Conservation (phyloP, 2,888 invertebrate species). For the Lepetodrilus schrolli region DNA sequence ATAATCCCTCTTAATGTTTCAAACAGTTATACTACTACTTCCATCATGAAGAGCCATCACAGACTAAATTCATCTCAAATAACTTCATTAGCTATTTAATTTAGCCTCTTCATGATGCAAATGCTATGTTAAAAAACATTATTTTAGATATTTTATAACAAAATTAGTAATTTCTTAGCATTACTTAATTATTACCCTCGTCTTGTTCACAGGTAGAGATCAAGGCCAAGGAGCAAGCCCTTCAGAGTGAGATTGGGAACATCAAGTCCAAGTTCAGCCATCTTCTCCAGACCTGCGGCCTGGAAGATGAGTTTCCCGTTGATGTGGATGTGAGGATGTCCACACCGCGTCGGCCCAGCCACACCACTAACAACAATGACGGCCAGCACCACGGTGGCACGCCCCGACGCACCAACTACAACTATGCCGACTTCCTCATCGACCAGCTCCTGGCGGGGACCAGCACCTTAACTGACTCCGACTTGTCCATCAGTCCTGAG, state of each 20-base stretch:
- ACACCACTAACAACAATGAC: conserved; percentile 28
- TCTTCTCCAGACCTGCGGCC: conserved; percentile 58
- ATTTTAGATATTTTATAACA: too few species aligned
- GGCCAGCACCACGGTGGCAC: conserved; percentile 1
- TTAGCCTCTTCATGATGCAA: too few species aligned
- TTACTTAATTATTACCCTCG: neutral
- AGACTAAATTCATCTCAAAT: too few species aligned
- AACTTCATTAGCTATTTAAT: too few species aligned
- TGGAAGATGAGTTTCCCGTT: conserved; percentile 50
- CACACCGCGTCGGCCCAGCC: conserved; percentile 24
- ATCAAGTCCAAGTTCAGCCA: conserved; percentile 59
- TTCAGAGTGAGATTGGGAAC: conserved; percentile 58
- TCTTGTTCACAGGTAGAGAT: conserved; percentile 53
- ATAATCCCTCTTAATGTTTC: too few species aligned
- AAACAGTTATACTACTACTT: too few species aligned
- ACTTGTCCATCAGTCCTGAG: conserved; percentile 31
- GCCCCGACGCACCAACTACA: conserved; percentile 28
- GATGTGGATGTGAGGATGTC: conserved; percentile 31
- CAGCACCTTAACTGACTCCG: conserved; percentile 34
- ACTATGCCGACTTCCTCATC: conserved; percentile 47
- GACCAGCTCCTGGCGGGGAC: conserved; percentile 45
- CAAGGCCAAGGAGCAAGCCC: conserved; percentile 53
- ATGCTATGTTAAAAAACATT: too few species aligned
- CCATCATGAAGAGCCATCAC: too few species aligned
- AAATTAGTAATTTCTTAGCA: too few species aligned